Conservation (phyloP, 2,888 invertebrate species). For the Invenusta paracnida region DNA sequence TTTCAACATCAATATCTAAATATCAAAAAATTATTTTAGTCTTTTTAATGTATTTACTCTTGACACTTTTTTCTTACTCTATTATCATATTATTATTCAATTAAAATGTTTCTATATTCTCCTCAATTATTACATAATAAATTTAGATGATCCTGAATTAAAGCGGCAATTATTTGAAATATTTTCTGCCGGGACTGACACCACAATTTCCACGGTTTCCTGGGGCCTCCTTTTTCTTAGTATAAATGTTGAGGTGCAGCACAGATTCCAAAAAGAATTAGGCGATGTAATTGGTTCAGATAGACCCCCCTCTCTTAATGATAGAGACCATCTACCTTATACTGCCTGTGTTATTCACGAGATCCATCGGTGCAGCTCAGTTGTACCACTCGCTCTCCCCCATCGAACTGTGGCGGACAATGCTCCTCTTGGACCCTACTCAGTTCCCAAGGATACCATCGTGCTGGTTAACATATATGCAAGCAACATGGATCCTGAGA, state of each 20-base stretch:
- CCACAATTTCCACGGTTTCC: background rate
- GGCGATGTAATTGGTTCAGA: background rate
- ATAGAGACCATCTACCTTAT: background rate
- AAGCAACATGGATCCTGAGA: background rate
- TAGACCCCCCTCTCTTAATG: background rate
- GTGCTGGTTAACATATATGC: background rate
- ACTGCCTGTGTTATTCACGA: background rate
- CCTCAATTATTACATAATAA: too few species aligned
- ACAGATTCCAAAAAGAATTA: background rate
- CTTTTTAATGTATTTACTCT: too few species aligned
- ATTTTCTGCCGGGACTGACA: background rate
- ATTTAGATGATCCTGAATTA: background rate
- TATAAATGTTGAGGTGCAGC: background rate
- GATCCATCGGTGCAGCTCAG: background rate
- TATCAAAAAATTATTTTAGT: too few species aligned
- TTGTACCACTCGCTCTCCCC: background rate
- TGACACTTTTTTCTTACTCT: too few species aligned
- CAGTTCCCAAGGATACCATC: background rate
- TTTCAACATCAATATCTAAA: too few species aligned
- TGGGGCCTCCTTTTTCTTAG: background rate
- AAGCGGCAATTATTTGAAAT: background rate
- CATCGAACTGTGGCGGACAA: background rate
- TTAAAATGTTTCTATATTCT: too few species aligned
- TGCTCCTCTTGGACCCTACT: background rate
- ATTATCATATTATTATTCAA: too few species aligned